Conservation (phyloP, 2,797 vertebrate genomes). For the Enteromius radiatus region DNA sequence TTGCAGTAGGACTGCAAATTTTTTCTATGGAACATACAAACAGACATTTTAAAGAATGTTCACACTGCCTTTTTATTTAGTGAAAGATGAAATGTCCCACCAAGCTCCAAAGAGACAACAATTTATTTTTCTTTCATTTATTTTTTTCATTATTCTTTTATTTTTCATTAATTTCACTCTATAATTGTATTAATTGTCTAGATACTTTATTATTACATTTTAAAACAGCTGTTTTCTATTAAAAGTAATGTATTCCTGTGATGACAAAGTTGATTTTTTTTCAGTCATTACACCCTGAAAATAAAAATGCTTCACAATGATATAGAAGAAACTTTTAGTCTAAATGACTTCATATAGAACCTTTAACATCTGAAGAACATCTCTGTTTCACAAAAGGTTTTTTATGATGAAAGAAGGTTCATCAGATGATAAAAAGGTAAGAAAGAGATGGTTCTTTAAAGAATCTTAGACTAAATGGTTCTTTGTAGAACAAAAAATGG, state of each 20-base stretch:
- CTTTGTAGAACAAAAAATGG: too few relatives aligned
- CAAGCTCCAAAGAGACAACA: background rate
- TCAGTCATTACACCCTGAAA: background rate
- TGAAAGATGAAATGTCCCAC: background rate
- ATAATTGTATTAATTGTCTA: background rate
- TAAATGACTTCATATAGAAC: too few relatives aligned
- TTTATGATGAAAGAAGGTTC: too few relatives aligned
- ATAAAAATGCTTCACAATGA: too few relatives aligned
- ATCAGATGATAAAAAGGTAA: too few relatives aligned
- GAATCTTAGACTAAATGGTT: too few relatives aligned
- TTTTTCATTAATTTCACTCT: background rate
- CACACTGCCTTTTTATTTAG: background rate
- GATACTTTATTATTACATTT: too few relatives aligned
- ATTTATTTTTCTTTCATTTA: background rate
- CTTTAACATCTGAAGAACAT: too few relatives aligned
- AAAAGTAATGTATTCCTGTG: background rate
- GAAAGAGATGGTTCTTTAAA: too few relatives aligned
- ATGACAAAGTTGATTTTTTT: background rate
- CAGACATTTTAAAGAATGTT: background rate
- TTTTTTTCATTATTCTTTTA: background rate
- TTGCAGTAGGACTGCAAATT: background rate
- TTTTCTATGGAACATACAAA: background rate
- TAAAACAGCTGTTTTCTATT: background rate
- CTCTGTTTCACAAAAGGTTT: too few relatives aligned
- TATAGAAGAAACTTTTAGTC: too few relatives aligned